These are phyloP conservation scores for Orchesella flavescens DNA, from an alignment of 2,888 invertebrate species.

Conservation along the genomic window DNA sequence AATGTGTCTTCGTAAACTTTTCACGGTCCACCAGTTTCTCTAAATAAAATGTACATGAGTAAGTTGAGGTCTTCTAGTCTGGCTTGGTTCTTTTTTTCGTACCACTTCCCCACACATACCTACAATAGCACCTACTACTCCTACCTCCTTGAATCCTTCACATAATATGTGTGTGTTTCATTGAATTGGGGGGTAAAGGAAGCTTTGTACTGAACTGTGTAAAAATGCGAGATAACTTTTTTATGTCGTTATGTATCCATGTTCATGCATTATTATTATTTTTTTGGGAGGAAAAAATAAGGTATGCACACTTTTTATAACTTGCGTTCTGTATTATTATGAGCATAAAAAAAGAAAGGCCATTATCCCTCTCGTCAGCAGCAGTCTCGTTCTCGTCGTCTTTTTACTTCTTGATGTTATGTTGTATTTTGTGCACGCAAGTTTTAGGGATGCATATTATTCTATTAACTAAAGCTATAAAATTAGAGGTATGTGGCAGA, in stretches of 20 bases:
- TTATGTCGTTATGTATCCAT: constrained; percentile 1
- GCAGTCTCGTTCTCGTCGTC: no score
- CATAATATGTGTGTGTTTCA: background rate
- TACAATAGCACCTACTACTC: no score
- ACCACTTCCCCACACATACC: no score
- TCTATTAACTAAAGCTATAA: constrained; percentile 42
- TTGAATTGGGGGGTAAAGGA: background rate
- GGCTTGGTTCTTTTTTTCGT: constrained; percentile 9
- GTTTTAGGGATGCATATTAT: constrained; percentile 39
- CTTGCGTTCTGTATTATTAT: constrained; percentile 12
- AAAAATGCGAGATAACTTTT: constrained; percentile 24
- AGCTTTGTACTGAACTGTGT: background rate
- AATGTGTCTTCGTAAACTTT: constrained; percentile 33
- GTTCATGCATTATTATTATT: background rate
- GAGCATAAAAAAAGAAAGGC: constrained; percentile 19
- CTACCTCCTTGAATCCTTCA: background rate
- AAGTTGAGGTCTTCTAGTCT: constrained; percentile 3
- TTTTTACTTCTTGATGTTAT: constrained; percentile 22
- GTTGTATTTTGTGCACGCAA: no score
- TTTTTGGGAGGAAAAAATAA: no score
- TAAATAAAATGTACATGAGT: constrained; percentile 38
- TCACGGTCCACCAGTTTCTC: constrained; percentile 45
- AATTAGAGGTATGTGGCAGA: constrained; percentile 46
- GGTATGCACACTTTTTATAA: constrained; percentile 16
- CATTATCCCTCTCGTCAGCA: constrained; percentile 14